phyloP scores from a whole-genome alignment of 2,113 vertebrate genomes.

The Sterrhoptilus dennistouni region DNA sequence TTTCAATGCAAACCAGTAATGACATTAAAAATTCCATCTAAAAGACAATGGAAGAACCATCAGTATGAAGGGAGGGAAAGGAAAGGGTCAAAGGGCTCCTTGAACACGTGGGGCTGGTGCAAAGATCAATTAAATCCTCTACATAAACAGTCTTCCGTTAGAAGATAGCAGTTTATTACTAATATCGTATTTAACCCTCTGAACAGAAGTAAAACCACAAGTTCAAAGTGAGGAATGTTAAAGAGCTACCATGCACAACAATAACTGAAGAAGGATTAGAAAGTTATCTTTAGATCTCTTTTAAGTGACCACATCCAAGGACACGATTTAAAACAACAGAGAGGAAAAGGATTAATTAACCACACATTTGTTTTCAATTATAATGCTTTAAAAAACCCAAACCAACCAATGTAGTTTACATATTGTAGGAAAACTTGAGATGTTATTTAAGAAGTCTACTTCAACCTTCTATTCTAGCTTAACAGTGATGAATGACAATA shows the following conservation, averaged over 20 bases:
- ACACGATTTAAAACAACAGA: neutral
- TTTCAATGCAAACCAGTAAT: slow-evolving; percentile 72
- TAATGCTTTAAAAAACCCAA: neutral
- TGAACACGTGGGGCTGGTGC: neutral
- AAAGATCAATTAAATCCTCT: slow-evolving; percentile 4
- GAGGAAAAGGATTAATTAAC: neutral
- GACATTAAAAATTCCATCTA: slow-evolving; percentile 84
- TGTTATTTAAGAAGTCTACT: neutral
- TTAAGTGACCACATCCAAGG: neutral
- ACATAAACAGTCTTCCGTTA: neutral
- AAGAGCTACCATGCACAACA: neutral
- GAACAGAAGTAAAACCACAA: neutral
- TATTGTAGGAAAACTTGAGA: neutral
- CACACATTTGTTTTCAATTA: neutral
- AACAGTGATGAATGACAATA: neutral
- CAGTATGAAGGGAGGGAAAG: neutral
- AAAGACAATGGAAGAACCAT: slow-evolving; percentile 73
- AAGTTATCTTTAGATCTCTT: too few relatives aligned
- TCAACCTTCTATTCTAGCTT: neutral
- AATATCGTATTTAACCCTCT: neutral
- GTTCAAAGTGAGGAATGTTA: neutral
- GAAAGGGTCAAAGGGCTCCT: slow-evolving; percentile 24
- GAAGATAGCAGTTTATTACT: neutral
- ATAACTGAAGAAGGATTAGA: neutral
- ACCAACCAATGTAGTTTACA: neutral